Evolutionary conservation across 2,113 vertebrate genomes (phyloP).

Genomic region (Ageneiosus marmoratus): DNA sequence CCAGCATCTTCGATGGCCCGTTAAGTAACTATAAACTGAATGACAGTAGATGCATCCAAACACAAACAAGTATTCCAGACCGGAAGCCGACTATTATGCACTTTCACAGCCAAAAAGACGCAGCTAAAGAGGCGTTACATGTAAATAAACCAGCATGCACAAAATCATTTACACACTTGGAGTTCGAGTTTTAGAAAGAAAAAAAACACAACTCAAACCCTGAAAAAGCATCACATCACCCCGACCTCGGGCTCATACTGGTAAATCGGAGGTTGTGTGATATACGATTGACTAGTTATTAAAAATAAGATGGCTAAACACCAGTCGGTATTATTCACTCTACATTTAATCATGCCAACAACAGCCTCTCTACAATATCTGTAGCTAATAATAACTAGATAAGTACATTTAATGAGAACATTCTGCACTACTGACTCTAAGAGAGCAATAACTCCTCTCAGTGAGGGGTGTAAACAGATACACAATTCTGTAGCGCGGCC

Average conservation of each 20-base stretch:
- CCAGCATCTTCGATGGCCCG: neutral
- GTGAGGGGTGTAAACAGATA: neutral
- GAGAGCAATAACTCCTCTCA: neutral
- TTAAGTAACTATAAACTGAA: neutral
- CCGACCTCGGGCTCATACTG: neutral
- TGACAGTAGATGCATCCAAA: neutral
- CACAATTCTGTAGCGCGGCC: constrained; percentile 46
- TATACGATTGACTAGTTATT: neutral
- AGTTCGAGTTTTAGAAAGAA: neutral
- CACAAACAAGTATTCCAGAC: neutral
- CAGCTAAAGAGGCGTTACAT: neutral
- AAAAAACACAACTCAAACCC: too few relatives aligned
- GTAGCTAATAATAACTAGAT: neutral
- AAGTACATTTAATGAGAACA: too few relatives aligned
- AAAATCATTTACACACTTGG: neutral
- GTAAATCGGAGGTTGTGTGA: neutral
- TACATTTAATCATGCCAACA: neutral
- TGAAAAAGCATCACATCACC: neutral
- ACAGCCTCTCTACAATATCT: too few relatives aligned
- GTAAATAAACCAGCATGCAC: neutral
- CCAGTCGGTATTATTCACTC: too few relatives aligned
- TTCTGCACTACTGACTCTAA: neutral
- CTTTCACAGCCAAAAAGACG: neutral
- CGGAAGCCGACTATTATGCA: neutral
- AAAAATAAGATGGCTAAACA: too few relatives aligned